Conservation (phyloP, 2,113 vertebrate genomes). For the Nematolebias whitei region DNA sequence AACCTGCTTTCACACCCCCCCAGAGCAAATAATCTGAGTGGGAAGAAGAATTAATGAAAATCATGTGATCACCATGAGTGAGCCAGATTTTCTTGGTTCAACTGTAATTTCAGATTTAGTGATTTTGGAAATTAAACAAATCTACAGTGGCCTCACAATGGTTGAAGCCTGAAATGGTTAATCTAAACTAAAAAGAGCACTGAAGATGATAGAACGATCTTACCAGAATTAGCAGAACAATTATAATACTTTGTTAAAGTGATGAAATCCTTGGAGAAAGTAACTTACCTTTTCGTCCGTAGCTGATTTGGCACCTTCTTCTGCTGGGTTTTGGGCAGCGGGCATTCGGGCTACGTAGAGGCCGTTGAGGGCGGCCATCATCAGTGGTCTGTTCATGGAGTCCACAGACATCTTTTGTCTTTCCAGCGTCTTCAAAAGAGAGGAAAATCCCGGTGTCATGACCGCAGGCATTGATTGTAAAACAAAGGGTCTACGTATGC, state of each 20-base stretch:
- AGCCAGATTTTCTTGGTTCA: neutral
- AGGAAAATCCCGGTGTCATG: constrained; percentile 81
- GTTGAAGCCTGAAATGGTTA: too few species aligned
- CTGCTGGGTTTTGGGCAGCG: constrained; percentile 83
- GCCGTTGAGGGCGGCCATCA: constrained; percentile 93
- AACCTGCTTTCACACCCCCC: constrained; percentile 51
- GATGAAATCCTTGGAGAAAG: too few species aligned
- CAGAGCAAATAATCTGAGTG: constrained; percentile 8
- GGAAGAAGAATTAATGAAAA: constrained; percentile 1
- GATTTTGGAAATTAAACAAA: neutral
- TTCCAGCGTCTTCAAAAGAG: constrained; percentile 94
- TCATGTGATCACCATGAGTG: neutral
- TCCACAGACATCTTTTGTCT: constrained; percentile 97
- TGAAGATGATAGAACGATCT: too few species aligned
- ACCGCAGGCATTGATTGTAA: constrained; percentile 42
- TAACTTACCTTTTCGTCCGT: constrained; percentile 90
- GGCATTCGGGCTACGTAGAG: constrained; percentile 89
- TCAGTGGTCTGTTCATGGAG: constrained; percentile 93
- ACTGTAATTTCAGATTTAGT: neutral
- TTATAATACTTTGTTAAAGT: too few species aligned
- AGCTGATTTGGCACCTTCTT: constrained; percentile 81
- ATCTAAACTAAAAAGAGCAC: too few species aligned
- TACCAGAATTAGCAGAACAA: too few species aligned
- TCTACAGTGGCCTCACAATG: too few species aligned
- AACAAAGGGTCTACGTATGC: neutral